Conservation (phyloP, 1,140 invertebrate genomes). For the Pseudomyrmex cubaensis region DNA sequence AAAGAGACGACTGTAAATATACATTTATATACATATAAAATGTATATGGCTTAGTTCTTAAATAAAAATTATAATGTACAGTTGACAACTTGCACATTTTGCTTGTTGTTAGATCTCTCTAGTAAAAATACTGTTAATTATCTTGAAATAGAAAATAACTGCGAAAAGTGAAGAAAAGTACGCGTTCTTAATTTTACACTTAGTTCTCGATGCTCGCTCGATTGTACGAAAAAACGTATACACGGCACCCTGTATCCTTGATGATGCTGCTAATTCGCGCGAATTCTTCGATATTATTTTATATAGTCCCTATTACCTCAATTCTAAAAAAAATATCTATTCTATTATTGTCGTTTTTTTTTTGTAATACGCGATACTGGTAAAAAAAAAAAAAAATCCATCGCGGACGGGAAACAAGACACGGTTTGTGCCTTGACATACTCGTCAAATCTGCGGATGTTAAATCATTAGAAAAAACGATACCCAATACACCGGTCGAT, state of each 20-base stretch:
- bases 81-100: constrained; percentile 57
- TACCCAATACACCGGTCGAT: constrained; percentile 81
- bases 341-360: constrained; percentile 35
- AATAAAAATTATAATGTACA: constrained; percentile 78
- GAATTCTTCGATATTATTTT: constrained; percentile 58
- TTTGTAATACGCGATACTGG: constrained; percentile 10
- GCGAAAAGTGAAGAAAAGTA: constrained; percentile 18
- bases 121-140: constrained; percentile 70
- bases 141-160: constrained; percentile 48
- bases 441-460: constrained; percentile 16
- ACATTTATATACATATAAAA: constrained; percentile 75
- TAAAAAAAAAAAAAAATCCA: neutral
- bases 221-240: constrained; percentile 29
- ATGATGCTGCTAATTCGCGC: constrained; percentile 22
- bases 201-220: constrained; percentile 28
- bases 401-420: constrained; percentile 33
- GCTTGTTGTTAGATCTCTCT: constrained; percentile 53
- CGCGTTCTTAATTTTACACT: constrained; percentile 51
- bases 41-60: constrained; percentile 74
- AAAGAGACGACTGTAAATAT: constrained; percentile 65
- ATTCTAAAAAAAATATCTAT: constrained; percentile 48
- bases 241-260: constrained; percentile 49
- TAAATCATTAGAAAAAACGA: constrained; percentile 31
- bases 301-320: constrained; percentile 65
- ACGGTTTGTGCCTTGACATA: constrained; percentile 7